Conservation (phyloP, 2,797 vertebrate genomes). For the Protonibea diacanthus region DNA sequence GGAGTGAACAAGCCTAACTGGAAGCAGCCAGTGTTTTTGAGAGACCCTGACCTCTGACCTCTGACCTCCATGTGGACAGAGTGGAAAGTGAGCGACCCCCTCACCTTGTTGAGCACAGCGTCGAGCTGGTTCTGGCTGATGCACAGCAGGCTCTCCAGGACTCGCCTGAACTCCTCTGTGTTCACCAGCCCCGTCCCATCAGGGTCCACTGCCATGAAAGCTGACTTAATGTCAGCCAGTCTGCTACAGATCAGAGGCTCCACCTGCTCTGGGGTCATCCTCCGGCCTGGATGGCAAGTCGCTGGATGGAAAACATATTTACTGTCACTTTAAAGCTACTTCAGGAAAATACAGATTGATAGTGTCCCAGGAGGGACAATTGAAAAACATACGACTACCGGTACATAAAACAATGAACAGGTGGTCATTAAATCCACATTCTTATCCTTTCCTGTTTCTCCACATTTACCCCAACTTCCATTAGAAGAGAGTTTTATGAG, state of each 20-base stretch:
- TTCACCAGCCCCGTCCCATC: constrained; percentile 72
- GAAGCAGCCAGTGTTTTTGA: not conserved
- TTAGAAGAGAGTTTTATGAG: too few species aligned
- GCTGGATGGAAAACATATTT: constrained; percentile 34
- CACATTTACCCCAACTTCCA: too few species aligned
- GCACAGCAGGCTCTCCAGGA: constrained; percentile 67
- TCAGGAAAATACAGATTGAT: not conserved
- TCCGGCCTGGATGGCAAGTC: constrained; percentile 66
- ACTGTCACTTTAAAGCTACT: not conserved
- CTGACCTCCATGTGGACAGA: not conserved
- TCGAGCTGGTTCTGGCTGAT: constrained; percentile 78
- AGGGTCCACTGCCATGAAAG: constrained; percentile 76
- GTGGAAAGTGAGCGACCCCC: not conserved
- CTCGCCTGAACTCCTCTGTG: constrained; percentile 75
- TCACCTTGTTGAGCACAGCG: constrained; percentile 78
- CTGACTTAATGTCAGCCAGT: constrained; percentile 74
- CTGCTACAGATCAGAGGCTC: constrained; percentile 77
- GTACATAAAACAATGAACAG: not conserved
- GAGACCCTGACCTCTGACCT: not conserved
- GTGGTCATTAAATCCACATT: not conserved
- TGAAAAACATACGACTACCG: not conserved
- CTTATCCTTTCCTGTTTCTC: too few species aligned
- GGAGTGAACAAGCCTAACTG: not conserved
- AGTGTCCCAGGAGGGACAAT: not conserved
- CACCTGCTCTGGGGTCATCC: constrained; percentile 66